These are phyloP conservation scores for Leptopilina boulardi DNA, from an alignment of 1,140 invertebrate genomes.

Conservation along the genomic window DNA sequence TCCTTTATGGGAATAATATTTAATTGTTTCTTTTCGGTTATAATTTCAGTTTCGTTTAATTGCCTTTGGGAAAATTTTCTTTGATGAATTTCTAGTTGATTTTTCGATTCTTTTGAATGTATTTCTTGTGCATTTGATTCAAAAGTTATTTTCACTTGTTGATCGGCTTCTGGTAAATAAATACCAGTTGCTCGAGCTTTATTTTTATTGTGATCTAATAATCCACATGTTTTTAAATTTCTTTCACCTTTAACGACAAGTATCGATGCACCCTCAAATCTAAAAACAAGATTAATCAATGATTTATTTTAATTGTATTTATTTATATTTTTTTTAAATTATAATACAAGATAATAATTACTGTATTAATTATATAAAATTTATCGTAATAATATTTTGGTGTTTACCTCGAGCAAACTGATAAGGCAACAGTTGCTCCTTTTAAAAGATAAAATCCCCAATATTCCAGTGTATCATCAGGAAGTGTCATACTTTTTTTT, in stretches of 20 bases:
- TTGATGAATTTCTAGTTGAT: not conserved
- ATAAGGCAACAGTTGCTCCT: conserved; percentile 85
- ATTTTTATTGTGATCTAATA: conserved; percentile 82
- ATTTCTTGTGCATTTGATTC: conserved; percentile 78
- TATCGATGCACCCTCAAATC: conserved; percentile 84
- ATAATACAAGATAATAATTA: too few species aligned
- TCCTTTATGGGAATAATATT: too few species aligned
- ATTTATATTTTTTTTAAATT: too few species aligned
- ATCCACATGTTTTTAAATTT: conserved; percentile 84
- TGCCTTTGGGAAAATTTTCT: not conserved
- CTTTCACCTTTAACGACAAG: conserved; percentile 87
- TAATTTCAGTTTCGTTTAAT: not conserved
- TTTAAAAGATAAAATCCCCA: conserved; percentile 91
- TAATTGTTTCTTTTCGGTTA: too few species aligned
- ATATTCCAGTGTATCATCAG: conserved; percentile 91
- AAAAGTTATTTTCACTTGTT: conserved; percentile 82
- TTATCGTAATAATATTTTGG: not conserved
- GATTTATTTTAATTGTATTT: not conserved
- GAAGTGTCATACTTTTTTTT: conserved; percentile 87
- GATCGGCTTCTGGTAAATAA: conserved; percentile 77
- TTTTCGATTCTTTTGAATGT: conserved; percentile 56
- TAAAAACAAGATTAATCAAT: conserved; percentile 53
- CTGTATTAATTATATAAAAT: too few species aligned
- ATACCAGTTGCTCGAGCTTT: conserved; percentile 76
- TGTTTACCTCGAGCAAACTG: conserved; percentile 85